Base-by-base conservation (phyloP, 1,140 invertebrate genomes). In the Drosophila ercepeae region DNA sequence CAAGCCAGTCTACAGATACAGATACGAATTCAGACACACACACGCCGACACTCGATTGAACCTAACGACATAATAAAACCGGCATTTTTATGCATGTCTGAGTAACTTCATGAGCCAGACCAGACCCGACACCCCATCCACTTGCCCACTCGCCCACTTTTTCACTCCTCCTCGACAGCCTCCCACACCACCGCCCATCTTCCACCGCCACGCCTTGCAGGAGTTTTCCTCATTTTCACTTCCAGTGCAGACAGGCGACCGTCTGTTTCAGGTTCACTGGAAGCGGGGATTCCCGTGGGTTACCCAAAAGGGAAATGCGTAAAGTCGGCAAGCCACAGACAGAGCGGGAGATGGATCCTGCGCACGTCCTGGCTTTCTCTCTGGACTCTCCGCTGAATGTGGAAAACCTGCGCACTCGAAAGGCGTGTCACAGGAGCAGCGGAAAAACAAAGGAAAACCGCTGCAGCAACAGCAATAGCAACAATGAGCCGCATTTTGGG, bases 21-120 rank as follows among this genome's bases (percentile, higher is more conserved):
- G 60, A 67, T 52, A 70, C 39, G n/a, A 27, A 9, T 14, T 3
- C 46, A 58, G 3, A 41, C 27, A 48, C 19, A 39, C 19, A 63
- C 42, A 55, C 59, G 27, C 46, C 67, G 70, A 75, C 49, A 59
- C 51, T 68, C 70, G 51, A 58, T 36, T 53, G 60, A 59, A 52
- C 57, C 65, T 72, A 86, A 86, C 81, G 81, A 86, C 81, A 86
- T 86, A 86, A 86, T 86, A 86, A 86, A 86, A 86, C 81, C 81
- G 81, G 81, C 81, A 88, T 88, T 86, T 84, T 86, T 86, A 86
- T 86, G 81, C 81, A 86, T 86, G 81, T 88, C 81, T 86, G 82
- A 86, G 81, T 86, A 86, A 86, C 82, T 86, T 77, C 82, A 86
- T 88, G 81, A 81, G 82, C 72, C 81, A 75, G 58, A 55, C 79